Evolutionary conservation across 64 coral and sea anemone species (phyloP).

Genomic region (Acropora yongei): DNA sequence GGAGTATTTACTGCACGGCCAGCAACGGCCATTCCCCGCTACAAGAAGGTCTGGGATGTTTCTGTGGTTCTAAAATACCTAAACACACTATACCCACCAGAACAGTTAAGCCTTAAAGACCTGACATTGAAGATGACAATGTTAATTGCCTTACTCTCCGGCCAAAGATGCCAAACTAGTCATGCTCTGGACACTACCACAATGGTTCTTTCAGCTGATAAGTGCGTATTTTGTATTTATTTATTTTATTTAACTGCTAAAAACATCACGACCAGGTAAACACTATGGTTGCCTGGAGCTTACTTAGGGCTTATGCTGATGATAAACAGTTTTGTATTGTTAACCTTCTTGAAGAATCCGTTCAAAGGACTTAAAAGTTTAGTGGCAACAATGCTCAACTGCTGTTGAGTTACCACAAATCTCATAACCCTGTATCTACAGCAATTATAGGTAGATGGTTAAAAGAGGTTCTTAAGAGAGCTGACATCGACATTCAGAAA

Average conservation of each 20-base stretch:
- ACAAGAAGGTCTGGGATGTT: conserved; percentile 46
- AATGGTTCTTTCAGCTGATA: conserved; percentile 23
- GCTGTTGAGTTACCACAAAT: conserved; percentile 30
- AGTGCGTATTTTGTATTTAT: conserved; percentile 49
- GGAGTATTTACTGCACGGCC: neutral
- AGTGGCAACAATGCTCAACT: neutral
- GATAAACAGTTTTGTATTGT: conserved; percentile 59
- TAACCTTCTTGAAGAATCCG: neutral
- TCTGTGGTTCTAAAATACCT: neutral
- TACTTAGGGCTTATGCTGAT: conserved; percentile 12
- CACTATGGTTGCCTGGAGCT: conserved; percentile 41
- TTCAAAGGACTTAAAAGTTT: neutral
- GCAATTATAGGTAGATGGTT: too few species aligned
- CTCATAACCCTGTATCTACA: neutral
- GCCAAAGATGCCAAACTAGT: conserved; percentile 59
- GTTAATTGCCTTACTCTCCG: conserved; percentile 25
- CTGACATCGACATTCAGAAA: too few species aligned
- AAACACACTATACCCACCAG: too few species aligned
- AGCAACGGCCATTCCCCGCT: neutral
- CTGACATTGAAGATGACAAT: neutral
- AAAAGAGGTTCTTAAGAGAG: too few species aligned
- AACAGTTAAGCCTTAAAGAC: too few species aligned
- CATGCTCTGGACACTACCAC: conserved; percentile 32
- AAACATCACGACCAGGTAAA: conserved; percentile 71
- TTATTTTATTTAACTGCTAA: conserved; percentile 53